phyloP scores from a whole-genome alignment of 1,140 invertebrate species.

The Zaprionus nigranus region DNA sequence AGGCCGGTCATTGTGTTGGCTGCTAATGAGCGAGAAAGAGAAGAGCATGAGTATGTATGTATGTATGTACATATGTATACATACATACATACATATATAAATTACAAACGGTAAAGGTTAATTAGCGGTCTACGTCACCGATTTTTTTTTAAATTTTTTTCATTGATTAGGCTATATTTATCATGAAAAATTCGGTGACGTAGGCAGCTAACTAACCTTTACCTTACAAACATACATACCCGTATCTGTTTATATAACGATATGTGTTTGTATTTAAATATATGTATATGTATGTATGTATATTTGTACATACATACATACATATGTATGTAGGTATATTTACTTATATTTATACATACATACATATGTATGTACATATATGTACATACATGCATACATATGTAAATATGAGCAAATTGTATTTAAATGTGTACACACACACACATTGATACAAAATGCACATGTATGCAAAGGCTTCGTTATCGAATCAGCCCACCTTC shows the following conservation, averaged over 20 bases:
- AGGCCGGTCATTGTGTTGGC: slow-evolving; percentile 61
- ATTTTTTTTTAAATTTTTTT: too few species aligned
- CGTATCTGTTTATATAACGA: neutral
- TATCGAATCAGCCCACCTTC: slow-evolving; percentile 35
- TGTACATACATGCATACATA: too few species aligned
- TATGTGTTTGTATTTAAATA: neutral
- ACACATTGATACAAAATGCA: neutral
- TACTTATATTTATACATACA: neutral
- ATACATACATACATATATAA: neutral
- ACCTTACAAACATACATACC: too few species aligned
- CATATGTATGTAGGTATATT: too few species aligned
- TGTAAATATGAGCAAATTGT: neutral
- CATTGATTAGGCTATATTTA: too few species aligned
- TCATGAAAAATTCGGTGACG: too few species aligned
- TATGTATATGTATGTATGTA: neutral
- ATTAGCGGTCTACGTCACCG: too few species aligned
- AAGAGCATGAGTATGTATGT: slow-evolving; percentile 24
- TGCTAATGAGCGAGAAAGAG: slow-evolving; percentile 55
- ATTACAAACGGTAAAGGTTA: too few species aligned
- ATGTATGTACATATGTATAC: neutral
- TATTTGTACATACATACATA: neutral
- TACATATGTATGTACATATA: too few species aligned
- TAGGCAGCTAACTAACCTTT: too few species aligned
- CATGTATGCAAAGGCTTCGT: neutral
- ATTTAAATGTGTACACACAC: slow-evolving; percentile 4